phyloP scores from a whole-genome alignment of 2,888 invertebrate genomes.

The Phania funesta region DNA sequence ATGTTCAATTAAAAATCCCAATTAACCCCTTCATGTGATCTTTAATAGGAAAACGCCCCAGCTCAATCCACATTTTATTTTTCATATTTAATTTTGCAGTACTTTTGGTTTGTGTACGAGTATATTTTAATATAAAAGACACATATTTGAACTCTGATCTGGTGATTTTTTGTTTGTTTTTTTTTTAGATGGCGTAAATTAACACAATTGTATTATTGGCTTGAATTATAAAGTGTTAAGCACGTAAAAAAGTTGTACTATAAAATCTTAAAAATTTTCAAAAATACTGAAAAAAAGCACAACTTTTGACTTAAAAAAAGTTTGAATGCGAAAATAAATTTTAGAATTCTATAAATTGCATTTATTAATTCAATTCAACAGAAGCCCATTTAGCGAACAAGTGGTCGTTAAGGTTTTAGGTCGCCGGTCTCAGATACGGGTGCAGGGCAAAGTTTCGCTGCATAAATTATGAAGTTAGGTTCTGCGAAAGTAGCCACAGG shows the following conservation, averaged over 20 bases:
- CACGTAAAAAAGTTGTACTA: not conserved
- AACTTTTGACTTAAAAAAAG: too few relatives aligned
- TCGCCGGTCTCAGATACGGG: too few relatives aligned
- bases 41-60: conserved; percentile 45
- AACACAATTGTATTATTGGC: conserved; percentile 49
- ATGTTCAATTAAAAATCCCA: conserved; percentile 64
- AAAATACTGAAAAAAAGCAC: too few relatives aligned
- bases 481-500: too few relatives aligned
- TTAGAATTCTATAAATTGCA: too few relatives aligned
- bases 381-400: too few relatives aligned
- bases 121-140: conserved; percentile 45
- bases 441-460: too few relatives aligned
- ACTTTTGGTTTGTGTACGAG: conserved; percentile 10
- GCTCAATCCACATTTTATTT: conserved; percentile 18
- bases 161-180: conserved; percentile 15
- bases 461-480: too few relatives aligned
- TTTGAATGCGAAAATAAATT: too few relatives aligned
- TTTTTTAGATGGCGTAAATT: conserved; percentile 61
- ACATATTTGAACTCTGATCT: conserved; percentile 56
- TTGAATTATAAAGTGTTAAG: conserved; percentile 6
- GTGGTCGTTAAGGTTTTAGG: too few relatives aligned
- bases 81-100: not conserved
- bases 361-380: too few relatives aligned
- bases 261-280: not conserved
- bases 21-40: conserved; percentile 64